Evolutionary conservation across 1,140 invertebrate genomes (phyloP).

Genomic region (Holotrichia oblita): DNA sequence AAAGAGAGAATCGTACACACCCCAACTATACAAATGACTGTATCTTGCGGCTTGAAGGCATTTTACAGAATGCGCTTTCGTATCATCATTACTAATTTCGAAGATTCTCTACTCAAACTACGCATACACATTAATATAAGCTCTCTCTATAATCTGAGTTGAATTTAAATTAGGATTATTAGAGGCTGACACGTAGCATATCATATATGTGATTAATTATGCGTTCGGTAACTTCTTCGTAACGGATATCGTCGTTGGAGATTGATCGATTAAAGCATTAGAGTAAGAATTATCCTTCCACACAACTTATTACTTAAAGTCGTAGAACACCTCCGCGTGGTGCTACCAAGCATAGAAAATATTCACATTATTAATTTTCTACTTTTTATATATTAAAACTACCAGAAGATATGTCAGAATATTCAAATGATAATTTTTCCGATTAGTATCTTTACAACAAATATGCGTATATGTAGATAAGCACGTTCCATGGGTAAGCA

Average conservation of each 20-base stretch:
- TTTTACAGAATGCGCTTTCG: not conserved
- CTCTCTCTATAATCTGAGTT: not conserved
- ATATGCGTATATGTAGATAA: no score
- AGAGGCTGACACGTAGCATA: not conserved
- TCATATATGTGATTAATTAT: conserved; percentile 10
- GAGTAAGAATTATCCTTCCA: conserved; percentile 13
- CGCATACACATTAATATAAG: not conserved
- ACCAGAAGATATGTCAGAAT: no score
- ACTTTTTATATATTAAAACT: no score
- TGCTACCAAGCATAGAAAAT: no score
- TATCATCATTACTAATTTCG: not conserved
- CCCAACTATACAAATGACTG: not conserved
- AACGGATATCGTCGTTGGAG: conserved; percentile 20
- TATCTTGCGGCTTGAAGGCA: not conserved
- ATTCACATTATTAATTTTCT: no score
- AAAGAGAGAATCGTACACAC: not conserved
- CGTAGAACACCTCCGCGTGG: no score
- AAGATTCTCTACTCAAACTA: not conserved
- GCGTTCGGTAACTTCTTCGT: not conserved
- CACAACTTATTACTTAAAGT: not conserved
- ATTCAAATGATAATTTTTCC: no score
- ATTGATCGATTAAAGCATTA: conserved; percentile 30
- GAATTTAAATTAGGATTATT: conserved; percentile 22
- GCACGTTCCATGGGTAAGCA: no score
- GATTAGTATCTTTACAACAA: no score